Evolutionary conservation across 2,797 vertebrate genomes (phyloP).

Genomic region (Echeneis naucrates): DNA sequence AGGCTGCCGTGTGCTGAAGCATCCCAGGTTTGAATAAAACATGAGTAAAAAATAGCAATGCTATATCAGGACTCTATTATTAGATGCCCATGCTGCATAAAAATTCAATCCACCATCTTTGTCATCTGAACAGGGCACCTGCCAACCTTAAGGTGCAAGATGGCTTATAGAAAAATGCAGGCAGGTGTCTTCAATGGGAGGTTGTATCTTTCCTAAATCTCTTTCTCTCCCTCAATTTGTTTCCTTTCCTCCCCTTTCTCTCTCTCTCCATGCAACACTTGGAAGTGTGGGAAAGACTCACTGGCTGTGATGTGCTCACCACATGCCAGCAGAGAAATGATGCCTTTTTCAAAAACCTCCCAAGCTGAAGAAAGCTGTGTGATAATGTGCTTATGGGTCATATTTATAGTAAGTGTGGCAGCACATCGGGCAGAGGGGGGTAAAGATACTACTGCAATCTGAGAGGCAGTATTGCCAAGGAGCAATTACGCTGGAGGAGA

Average conservation of each 20-base stretch:
- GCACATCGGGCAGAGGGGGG: conserved; percentile 48
- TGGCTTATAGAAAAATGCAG: conserved; percentile 38
- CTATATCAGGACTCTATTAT: conserved; percentile 47
- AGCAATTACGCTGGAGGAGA: conserved; percentile 49
- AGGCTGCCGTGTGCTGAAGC: conserved; percentile 59
- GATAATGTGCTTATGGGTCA: conserved; percentile 62
- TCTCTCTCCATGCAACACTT: conserved; percentile 32
- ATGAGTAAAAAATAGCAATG: conserved; percentile 75
- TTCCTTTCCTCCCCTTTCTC: conserved; percentile 23
- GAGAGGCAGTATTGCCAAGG: conserved; percentile 49
- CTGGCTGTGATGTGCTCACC: conserved; percentile 60
- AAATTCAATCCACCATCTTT: conserved; percentile 46
- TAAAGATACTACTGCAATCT: conserved; percentile 49
- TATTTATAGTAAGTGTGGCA: conserved; percentile 72
- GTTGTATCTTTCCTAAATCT: conserved; percentile 39
- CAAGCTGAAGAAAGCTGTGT: conserved; percentile 55
- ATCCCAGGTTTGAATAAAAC: conserved; percentile 77
- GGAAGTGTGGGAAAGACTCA: conserved; percentile 55
- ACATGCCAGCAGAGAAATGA: conserved; percentile 60
- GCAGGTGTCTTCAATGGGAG: conserved; percentile 53
- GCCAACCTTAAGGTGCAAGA: conserved; percentile 35
- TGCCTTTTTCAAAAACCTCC: conserved; percentile 54
- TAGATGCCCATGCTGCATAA: conserved; percentile 48
- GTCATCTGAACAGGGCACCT: conserved; percentile 55
- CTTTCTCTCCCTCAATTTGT: conserved; percentile 11